A percentile compares a stretch with the other conserved stretches of the same genome.
phyloP scores from a whole-genome alignment of 1,140 invertebrate species.

The Stegodyphus mimosarum region DNA sequence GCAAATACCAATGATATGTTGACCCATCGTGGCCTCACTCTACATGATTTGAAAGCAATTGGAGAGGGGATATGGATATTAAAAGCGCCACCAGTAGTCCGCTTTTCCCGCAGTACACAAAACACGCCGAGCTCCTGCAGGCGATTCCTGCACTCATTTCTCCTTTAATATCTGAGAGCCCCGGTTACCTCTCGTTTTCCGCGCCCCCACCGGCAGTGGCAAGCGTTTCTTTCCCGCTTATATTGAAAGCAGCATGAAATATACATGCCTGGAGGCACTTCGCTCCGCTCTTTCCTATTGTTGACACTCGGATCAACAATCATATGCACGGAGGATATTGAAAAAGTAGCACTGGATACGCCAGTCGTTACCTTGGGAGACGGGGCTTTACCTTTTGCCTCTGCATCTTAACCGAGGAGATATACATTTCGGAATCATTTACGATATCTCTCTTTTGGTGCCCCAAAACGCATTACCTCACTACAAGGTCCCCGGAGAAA shows the following conservation, averaged over 20 bases:
- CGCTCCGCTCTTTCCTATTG: slow-evolving; percentile 41
- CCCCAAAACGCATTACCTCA: background rate
- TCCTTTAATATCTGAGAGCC: slow-evolving; percentile 44
- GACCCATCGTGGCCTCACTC: slow-evolving; percentile 49
- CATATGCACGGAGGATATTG: slow-evolving; percentile 60
- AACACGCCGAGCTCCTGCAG: slow-evolving; percentile 24
- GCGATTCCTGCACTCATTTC: slow-evolving; percentile 36
- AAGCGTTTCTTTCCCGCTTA: slow-evolving; percentile 46
- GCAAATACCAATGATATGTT: slow-evolving; percentile 58
- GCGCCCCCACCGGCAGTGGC: slow-evolving; percentile 4
- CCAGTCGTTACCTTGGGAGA: slow-evolving; percentile 32
- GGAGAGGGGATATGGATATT: slow-evolving; percentile 58
- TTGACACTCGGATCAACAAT: slow-evolving; percentile 58
- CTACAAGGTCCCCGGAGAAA: background rate
- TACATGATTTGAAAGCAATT: slow-evolving; percentile 55
- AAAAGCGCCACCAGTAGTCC: slow-evolving; percentile 28
- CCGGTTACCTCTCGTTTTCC: background rate
- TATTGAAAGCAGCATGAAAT: slow-evolving; percentile 60
- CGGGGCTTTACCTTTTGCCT: background rate
- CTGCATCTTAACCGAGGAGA: slow-evolving; percentile 8
- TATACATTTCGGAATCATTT: slow-evolving; percentile 50
- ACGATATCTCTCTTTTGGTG: slow-evolving; percentile 1
- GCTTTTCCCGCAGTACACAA: slow-evolving; percentile 8
- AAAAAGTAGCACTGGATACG: slow-evolving; percentile 51
- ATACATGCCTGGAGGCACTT: slow-evolving; percentile 50